A percentile compares a stretch with the other conserved stretches of the same genome.
Conservation (phyloP, 2,797 vertebrate species). For the Oreortyx pictus region DNA sequence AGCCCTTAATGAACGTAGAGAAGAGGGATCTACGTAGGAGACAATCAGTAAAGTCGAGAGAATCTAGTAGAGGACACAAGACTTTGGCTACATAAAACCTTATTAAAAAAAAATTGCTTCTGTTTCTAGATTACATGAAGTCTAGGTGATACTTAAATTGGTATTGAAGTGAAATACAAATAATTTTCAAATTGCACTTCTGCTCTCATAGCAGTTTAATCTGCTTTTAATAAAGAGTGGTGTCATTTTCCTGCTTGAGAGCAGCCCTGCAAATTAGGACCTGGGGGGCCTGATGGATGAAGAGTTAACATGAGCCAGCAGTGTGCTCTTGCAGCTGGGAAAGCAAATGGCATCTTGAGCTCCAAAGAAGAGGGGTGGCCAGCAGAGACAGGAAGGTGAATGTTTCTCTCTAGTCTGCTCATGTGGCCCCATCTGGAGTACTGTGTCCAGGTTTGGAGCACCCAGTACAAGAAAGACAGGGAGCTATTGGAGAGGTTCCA, state of each 20-base stretch:
- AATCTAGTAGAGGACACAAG: neutral
- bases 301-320: too few species aligned
- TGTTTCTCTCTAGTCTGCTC: too few species aligned
- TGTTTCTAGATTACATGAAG: neutral
- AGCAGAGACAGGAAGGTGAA: too few species aligned
- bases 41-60: fast-evolving
- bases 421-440: too few species aligned
- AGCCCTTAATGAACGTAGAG: neutral
- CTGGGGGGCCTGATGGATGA: too few species aligned
- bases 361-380: too few species aligned
- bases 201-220: neutral
- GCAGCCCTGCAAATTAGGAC: too few species aligned
- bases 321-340: too few species aligned
- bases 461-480: too few species aligned
- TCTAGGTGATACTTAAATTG: neutral
- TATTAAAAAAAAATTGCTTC: neutral
- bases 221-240: neutral
- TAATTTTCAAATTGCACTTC: neutral
- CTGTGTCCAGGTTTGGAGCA: too few species aligned
- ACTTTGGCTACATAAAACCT: neutral
- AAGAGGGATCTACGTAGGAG: neutral
- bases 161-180: neutral
- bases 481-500: too few species aligned
- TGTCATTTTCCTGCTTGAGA: neutral
- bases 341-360: too few species aligned